These are phyloP conservation scores for Batillaria attramentaria DNA, from an alignment of 1,140 invertebrate genomes.

Conservation along the genomic window DNA sequence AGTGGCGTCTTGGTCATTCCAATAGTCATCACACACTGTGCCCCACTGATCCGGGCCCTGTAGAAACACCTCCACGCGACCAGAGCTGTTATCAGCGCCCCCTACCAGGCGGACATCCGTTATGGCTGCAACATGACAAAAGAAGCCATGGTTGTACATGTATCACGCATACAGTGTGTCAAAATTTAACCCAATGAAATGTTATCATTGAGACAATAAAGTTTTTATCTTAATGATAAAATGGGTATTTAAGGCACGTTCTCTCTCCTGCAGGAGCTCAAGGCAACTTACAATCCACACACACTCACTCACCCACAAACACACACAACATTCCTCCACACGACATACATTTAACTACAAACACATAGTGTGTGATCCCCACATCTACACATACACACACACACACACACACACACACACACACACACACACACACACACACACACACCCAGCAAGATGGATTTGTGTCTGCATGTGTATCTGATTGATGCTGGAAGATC, in stretches of 20 bases:
- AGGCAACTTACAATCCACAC: no score
- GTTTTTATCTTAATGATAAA: background rate
- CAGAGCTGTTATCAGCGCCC: constrained; percentile 38
- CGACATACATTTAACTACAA: no score
- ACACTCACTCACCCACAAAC: no score
- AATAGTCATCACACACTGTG: constrained; percentile 61
- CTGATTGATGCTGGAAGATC: no score
- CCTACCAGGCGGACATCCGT: constrained; percentile 44
- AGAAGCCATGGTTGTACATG: background rate
- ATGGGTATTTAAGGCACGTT: no score
- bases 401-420: background rate
- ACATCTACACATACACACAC: background rate
- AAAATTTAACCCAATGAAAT: no score
- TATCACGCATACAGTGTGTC: no score
- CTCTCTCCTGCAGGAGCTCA: no score
- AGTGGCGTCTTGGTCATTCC: constrained; percentile 55
- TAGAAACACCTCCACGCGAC: constrained; percentile 58
- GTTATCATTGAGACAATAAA: no score
- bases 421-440: constrained; percentile 4
- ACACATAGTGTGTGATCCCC: background rate
- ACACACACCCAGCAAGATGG: background rate
- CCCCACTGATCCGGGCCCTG: constrained; percentile 58
- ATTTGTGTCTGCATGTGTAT: background rate
- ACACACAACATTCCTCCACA: no score
- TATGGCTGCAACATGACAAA: constrained; percentile 35